These are phyloP conservation scores for Rhaphigaster nebulosa DNA, from an alignment of 2,888 invertebrate genomes.

Conservation along the genomic window DNA sequence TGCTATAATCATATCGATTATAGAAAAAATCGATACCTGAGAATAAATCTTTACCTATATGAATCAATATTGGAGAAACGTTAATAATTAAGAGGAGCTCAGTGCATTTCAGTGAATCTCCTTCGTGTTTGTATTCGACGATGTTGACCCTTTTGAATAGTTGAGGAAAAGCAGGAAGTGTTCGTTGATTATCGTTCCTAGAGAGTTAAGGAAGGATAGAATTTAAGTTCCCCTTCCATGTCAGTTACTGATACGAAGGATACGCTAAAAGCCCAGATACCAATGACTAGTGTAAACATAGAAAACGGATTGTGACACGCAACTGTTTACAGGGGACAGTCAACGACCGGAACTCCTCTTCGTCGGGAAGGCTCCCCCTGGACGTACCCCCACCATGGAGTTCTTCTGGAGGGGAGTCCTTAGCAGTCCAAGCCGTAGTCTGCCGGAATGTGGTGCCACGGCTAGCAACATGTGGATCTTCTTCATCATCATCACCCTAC, in stretches of 20 bases:
- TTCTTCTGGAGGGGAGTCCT: neutral
- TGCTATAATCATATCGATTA: too few relatives aligned
- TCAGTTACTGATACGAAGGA: conserved; percentile 24
- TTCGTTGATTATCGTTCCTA: neutral
- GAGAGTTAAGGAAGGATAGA: neutral
- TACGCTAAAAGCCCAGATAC: conserved; percentile 28
- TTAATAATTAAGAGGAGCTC: neutral
- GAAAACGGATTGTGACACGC: conserved; percentile 37
- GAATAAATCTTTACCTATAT: neutral
- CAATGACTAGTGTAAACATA: conserved; percentile 15
- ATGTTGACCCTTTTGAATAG: too few relatives aligned
- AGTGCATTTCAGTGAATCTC: neutral
- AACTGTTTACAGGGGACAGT: conserved; percentile 47
- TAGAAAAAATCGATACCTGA: neutral
- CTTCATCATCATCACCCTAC: conserved; percentile 39
- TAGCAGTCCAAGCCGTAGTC: neutral
- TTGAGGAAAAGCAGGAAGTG: neutral
- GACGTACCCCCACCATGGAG: conserved; percentile 25
- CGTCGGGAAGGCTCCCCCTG: conserved; percentile 24
- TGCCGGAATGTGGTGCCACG: conserved; percentile 51
- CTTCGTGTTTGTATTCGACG: neutral
- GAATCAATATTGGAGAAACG: neutral
- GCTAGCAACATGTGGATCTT: conserved; percentile 56
- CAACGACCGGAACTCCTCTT: conserved; percentile 43
- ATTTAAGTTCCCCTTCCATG: neutral